These are phyloP conservation scores for Laticauda colubrina DNA, from an alignment of 2,113 vertebrate genomes.

Conservation along the genomic window DNA sequence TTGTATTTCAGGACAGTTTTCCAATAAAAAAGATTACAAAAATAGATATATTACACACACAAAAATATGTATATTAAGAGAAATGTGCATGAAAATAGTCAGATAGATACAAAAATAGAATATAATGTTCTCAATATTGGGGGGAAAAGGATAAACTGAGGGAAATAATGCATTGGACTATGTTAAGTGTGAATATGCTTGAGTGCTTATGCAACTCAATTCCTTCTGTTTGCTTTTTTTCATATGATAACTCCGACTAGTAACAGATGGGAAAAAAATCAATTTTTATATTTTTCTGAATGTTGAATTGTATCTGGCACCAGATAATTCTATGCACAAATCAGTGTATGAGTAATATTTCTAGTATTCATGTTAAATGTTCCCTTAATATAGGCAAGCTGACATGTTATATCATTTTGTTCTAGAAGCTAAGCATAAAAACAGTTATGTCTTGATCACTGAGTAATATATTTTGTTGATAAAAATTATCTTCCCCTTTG, in stretches of 20 bases:
- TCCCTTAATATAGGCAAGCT: conserved; percentile 39
- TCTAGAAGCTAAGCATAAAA: conserved; percentile 78
- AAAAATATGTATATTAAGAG: no score
- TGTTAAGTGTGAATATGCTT: not conserved
- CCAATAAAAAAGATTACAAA: no score
- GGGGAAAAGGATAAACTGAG: no score
- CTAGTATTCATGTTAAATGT: conserved; percentile 65
- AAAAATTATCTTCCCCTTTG: conserved; percentile 66
- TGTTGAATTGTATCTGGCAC: not conserved
- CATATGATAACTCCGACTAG: not conserved
- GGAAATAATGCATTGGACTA: no score
- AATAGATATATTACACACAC: no score
- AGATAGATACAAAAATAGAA: no score
- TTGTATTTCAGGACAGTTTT: no score
- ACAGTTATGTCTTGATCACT: conserved; percentile 73
- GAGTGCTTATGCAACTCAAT: conserved; percentile 9
- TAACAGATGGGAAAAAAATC: not conserved
- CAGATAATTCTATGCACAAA: not conserved
- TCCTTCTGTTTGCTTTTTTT: conserved; percentile 17
- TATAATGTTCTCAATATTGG: no score
- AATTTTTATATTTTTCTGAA: not conserved
- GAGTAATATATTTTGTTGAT: conserved; percentile 78
- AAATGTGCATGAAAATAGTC: no score
- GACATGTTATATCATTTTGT: conserved; percentile 68
- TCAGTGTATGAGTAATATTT: not conserved